Base-by-base conservation (phyloP, 2,888 invertebrate genomes). In the Ceraclea dissimilis region DNA sequence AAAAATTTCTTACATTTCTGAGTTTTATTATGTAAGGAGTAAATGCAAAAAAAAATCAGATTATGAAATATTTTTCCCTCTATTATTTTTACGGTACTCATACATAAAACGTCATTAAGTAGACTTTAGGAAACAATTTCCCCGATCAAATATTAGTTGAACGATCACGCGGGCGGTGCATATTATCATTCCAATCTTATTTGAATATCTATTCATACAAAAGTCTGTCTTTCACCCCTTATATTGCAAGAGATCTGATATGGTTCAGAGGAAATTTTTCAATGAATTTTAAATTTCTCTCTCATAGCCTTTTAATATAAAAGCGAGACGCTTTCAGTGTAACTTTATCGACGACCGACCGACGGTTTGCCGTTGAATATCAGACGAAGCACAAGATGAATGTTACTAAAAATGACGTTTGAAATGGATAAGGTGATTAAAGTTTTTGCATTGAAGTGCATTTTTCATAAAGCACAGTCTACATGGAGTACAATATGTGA, bases 281-380 rank as follows among this genome's bases (percentile, higher is more conserved):
- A 77, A 77, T 77, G 77, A 76, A 77, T 77, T 76, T 75, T 76
- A 77, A 77, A 77, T 76, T 74, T 64, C 65, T 62, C 65, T 54
- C 39, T 26, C 53, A 39, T 16, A 26, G 26, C 26, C 26, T 26
- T 26, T 26, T 26, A 26, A 26, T 26, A 26, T 26, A 26, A 26
- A n/a, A 26, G 26, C 10, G 10, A 26, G 10, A 26, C 26, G 26
- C 10, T 26, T 26, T 26, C 26, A 6, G 5, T 26, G 10, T 39
- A 39, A 39, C 39, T 39, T 39, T 39, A 39, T 39, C 39, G 39
- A n/a, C 39, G 39, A 8, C 5, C 16, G 2, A 16, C 13, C 2
- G 13, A 26, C 26, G n/a, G n/a, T 26, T 26, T 6, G 26, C 26
- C 13, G 39, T 16, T 39, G 39, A 13, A 39, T 39, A 39, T 39